Percentiles rank a stretch among this genome's conserved stretches.
Evolutionary conservation across 2,888 invertebrate genomes (phyloP).

Genomic region (Thymelicus acteon): DNA sequence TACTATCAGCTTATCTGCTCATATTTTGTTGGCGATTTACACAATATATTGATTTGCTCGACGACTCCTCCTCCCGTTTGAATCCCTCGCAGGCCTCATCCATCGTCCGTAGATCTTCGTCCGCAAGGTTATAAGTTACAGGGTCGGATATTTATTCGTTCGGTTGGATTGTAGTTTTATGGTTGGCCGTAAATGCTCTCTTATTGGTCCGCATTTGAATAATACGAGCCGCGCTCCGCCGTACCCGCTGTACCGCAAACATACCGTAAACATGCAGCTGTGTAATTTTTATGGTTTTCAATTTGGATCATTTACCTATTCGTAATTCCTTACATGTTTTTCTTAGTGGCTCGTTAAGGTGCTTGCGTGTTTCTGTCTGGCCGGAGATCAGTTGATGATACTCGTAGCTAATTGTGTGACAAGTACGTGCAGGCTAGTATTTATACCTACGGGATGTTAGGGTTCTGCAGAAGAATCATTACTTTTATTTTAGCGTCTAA

Average conservation of each 20-base stretch:
- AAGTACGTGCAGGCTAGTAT: too few relatives aligned
- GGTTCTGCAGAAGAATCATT: too few relatives aligned
- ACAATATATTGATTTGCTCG: too few relatives aligned
- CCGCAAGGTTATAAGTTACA: conserved; percentile 73
- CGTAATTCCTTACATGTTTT: conserved; percentile 16
- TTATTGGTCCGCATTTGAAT: conserved; percentile 82
- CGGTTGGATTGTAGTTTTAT: conserved; percentile 83
- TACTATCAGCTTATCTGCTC: too few relatives aligned
- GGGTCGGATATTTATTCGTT: conserved; percentile 82
- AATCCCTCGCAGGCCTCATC: conserved; percentile 32
- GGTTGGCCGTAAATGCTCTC: conserved; percentile 77
- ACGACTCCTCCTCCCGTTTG: neutral
- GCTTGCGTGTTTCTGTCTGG: too few relatives aligned
- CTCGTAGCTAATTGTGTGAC: too few relatives aligned
- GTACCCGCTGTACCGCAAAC: conserved; percentile 65
- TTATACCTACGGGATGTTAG: too few relatives aligned
- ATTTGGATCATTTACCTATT: conserved; percentile 36
- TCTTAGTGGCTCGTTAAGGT: neutral
- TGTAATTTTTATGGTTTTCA: conserved; percentile 39
- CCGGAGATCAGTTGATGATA: too few relatives aligned
- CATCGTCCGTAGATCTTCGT: conserved; percentile 27
- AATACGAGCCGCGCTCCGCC: conserved; percentile 68
- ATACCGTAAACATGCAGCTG: conserved; percentile 63
- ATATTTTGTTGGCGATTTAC: too few relatives aligned
- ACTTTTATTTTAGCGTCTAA: too few relatives aligned